Evolutionary conservation across 2,113 vertebrate species (phyloP).

Genomic region (Tachysurus fulvidraco): DNA sequence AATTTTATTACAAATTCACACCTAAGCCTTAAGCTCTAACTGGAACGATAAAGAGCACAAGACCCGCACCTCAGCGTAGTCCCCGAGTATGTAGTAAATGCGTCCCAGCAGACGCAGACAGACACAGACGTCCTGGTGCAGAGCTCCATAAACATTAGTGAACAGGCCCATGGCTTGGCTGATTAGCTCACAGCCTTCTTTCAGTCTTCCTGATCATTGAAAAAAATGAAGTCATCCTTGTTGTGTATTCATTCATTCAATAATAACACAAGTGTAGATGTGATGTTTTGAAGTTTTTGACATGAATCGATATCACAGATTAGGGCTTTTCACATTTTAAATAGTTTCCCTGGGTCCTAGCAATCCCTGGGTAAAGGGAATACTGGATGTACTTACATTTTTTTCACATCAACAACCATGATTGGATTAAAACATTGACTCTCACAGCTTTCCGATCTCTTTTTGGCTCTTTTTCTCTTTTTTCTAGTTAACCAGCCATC

Average conservation of each 20-base stretch:
- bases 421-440: no score
- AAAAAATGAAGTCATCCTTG: neutral
- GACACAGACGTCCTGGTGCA: constrained; percentile 89
- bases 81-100: constrained; percentile 89
- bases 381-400: no score
- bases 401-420: no score
- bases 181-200: constrained; percentile 86
- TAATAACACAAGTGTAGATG: neutral
- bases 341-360: no score
- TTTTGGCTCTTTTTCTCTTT: no score
- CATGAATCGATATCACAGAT: neutral
- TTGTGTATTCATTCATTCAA: neutral
- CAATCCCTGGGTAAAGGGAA: no score
- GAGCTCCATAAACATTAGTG: constrained; percentile 89
- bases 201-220: constrained; percentile 80
- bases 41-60: neutral
- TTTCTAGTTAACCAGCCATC: no score
- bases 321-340: no score
- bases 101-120: constrained; percentile 89
- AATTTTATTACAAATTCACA: neutral
- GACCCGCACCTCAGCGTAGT: constrained; percentile 81
- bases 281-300: neutral
- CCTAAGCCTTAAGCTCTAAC: neutral
- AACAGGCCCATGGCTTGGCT: constrained; percentile 90
- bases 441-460: no score